Conservation (phyloP, 1,140 invertebrate species). For the Fopius arisanus region DNA sequence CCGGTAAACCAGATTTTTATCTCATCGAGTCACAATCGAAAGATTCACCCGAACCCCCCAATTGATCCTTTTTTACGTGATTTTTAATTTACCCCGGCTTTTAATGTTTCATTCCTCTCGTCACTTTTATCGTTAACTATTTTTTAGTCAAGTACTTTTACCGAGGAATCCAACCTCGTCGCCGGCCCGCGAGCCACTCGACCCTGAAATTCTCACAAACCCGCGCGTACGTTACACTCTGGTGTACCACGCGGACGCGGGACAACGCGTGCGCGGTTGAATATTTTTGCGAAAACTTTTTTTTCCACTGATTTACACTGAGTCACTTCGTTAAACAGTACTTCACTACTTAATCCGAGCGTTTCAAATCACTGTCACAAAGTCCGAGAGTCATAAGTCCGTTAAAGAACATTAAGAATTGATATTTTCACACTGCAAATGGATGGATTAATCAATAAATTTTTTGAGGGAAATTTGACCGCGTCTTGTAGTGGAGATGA, state of each 20-base stretch:
- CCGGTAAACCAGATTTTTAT: constrained; percentile 18
- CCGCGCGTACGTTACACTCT: constrained; percentile 1
- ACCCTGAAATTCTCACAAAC: constrained; percentile 21
- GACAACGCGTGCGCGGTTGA: background rate
- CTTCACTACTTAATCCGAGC: too few species aligned
- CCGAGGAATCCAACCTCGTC: background rate
- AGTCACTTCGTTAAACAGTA: too few species aligned
- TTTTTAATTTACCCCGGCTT: background rate
- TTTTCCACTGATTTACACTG: too few species aligned
- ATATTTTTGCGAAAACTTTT: background rate
- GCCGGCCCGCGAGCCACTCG: constrained; percentile 12
- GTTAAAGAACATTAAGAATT: too few species aligned
- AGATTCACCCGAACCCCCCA: background rate
- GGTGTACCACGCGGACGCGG: constrained; percentile 10
- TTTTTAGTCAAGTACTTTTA: background rate
- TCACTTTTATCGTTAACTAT: background rate
- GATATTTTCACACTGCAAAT: too few species aligned
- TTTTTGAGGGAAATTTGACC: too few species aligned
- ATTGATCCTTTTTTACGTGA: background rate
- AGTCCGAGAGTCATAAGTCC: too few species aligned
- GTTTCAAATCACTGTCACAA: too few species aligned
- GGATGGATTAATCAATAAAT: too few species aligned
- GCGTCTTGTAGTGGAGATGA: too few species aligned
- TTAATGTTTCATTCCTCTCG: background rate
- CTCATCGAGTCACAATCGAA: constrained; percentile 18